Percentiles rank a stretch among this genome's conserved stretches.
phyloP scores from a whole-genome alignment of 2,113 vertebrate species.

The Cavia aperea region DNA sequence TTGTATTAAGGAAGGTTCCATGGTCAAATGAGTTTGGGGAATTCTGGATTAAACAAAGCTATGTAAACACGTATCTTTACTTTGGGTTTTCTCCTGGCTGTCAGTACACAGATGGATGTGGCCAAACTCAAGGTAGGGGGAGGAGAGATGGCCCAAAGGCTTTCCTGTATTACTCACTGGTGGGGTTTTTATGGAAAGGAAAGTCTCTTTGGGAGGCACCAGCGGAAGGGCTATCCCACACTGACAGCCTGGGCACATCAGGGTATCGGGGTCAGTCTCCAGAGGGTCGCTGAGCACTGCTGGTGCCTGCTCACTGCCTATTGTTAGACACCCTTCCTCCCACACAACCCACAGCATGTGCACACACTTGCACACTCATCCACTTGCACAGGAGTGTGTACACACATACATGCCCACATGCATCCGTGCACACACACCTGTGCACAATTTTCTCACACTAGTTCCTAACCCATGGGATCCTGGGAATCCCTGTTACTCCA shows the following conservation, averaged over 20 bases:
- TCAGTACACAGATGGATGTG: background rate
- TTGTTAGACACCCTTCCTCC: background rate
- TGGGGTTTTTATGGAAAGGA: background rate
- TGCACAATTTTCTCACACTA: background rate
- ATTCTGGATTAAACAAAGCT: slow-evolving; percentile 41
- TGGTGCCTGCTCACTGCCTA: background rate
- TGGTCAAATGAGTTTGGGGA: slow-evolving; percentile 49
- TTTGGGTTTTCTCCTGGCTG: background rate
- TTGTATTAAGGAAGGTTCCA: slow-evolving; percentile 17
- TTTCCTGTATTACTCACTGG: background rate
- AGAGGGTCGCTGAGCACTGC: background rate
- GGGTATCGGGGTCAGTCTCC: background rate
- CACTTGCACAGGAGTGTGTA: too few relatives aligned
- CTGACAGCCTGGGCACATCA: background rate
- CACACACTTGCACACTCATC: background rate
- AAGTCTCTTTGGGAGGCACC: background rate
- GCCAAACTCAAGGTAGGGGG: background rate
- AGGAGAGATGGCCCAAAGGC: background rate
- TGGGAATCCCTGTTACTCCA: background rate
- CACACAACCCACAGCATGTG: background rate
- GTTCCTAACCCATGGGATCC: background rate
- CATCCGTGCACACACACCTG: too few relatives aligned
- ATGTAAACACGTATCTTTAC: slow-evolving; percentile 34
- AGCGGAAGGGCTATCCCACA: background rate
- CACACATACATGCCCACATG: background rate